These are phyloP conservation scores for Elysia chlorotica DNA, from an alignment of 1,140 invertebrate genomes.

Conservation along the genomic window DNA sequence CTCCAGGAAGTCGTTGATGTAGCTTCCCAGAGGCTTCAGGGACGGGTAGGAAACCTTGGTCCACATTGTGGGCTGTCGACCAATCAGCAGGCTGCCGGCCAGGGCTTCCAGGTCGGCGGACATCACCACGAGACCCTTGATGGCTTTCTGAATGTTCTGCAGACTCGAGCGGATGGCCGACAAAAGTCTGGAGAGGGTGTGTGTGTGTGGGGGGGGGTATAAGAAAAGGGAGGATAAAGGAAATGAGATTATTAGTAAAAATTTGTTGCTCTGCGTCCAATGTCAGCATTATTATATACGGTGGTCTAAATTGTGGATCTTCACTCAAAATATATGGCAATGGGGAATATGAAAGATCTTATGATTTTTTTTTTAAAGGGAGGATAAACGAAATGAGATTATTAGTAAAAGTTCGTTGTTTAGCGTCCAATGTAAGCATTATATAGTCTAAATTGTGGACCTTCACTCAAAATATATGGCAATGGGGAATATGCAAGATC, in stretches of 20 bases:
- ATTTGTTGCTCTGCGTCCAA: background rate
- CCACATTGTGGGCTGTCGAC: slow-evolving; percentile 62
- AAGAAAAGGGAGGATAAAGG: background rate
- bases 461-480: no score
- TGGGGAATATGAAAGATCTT: no score
- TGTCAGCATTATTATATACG: background rate
- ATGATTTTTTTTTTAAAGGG: no score
- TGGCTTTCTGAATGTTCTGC: slow-evolving; percentile 61
- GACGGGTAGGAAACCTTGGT: slow-evolving; percentile 62
- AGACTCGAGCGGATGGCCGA: slow-evolving; percentile 56
- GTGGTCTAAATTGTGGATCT: no score
- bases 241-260: background rate
- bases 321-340: no score
- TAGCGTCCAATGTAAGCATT: background rate
- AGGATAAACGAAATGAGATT: background rate
- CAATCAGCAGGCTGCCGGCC: slow-evolving; percentile 58
- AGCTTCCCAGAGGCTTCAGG: slow-evolving; percentile 70
- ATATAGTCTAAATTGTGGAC: no score
- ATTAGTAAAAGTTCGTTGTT: background rate
- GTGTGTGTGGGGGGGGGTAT: no score
- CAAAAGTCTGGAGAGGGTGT: slow-evolving; percentile 52
- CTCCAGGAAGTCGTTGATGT: slow-evolving; percentile 83
- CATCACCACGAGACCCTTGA: slow-evolving; percentile 64
- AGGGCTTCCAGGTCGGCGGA: slow-evolving; percentile 60
- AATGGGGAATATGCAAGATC: no score